phyloP scores from a whole-genome alignment of 2,797 vertebrate species.

The Phrynocephalus guinanensis region DNA sequence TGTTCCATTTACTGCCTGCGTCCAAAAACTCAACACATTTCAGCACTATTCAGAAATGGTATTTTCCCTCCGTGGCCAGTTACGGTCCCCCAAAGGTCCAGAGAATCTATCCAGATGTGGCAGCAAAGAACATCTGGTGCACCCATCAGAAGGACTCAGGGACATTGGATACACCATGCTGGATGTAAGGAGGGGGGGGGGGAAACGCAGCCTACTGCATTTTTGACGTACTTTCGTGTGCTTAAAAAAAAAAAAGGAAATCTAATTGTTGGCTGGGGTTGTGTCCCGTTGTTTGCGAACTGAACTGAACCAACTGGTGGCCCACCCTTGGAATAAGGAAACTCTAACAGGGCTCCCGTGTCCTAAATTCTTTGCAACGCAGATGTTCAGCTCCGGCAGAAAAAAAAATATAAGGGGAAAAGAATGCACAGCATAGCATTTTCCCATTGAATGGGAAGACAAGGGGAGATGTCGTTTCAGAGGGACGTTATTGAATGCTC shows the following conservation, averaged over 20 bases:
- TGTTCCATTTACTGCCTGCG: background rate
- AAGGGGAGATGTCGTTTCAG: background rate
- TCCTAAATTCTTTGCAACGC: background rate
- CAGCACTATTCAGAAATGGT: background rate
- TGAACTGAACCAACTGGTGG: background rate
- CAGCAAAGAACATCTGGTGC: slow-evolving; percentile 10
- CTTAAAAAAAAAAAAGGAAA: too few species aligned
- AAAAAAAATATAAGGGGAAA: background rate
- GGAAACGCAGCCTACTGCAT: too few species aligned
- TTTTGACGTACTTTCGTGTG: too few species aligned
- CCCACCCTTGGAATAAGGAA: background rate
- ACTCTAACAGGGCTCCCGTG: background rate
- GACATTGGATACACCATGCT: background rate
- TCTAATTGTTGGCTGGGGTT: too few species aligned
- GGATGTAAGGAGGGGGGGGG: background rate
- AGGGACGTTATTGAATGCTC: background rate
- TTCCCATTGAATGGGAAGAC: background rate
- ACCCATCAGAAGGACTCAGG: background rate
- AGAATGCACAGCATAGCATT: background rate
- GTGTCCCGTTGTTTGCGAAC: too few species aligned
- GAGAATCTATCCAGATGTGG: background rate
- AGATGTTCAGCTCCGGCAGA: background rate
- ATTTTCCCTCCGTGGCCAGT: background rate
- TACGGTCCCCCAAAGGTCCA: background rate
- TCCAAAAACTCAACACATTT: background rate